Evolutionary conservation across 1,140 invertebrate genomes (phyloP), one percentile per base, ranked within the genome.

Genomic region (Apis cerana): DNA sequence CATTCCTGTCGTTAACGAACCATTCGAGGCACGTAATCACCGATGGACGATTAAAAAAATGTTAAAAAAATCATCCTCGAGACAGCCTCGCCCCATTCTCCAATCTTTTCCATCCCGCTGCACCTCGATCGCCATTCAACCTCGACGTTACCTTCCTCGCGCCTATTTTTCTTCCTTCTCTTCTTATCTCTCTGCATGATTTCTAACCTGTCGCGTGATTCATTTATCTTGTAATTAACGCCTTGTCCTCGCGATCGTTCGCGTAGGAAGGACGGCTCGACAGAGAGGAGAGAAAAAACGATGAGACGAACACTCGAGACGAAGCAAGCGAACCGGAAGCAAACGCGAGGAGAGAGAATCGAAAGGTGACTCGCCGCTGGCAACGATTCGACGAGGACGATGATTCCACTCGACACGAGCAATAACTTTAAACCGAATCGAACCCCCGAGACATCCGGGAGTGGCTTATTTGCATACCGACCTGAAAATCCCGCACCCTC

Each of bases 391-490:
- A 61, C 82, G 68, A 86, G 76, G 75, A 88, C 82, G 89, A 90
- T 89, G 87, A 90, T 90, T 90, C 81, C 84, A 79, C 67, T 84
- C 85, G 88, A 89, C 89, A 82, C 86, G 86, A 72, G 88, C 89
- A 89, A 90, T 89, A 90, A 90, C 88, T 90, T 90, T 88, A 90
- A 90, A 90, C 88, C 90, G 89, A 92, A 92, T 92, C 92, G 91
- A 92, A 92, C 92, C 91, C 92, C 85, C 88, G 91, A 92, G 92
- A 92, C 91, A 91, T 92, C 86, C 88, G 90, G 89, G 91, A 92
- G 91, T 87, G 90, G 90, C 90, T 91, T 91, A 92, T 92, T 92
- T 92, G 91, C 92, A 92, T 92, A 92, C 91, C 91, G 91, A 91
- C 86, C 91, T 91, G 90, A 92, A 92, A 91, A 91, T 91, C 91